These are phyloP conservation scores for Chloroclystis v-ata DNA, from an alignment of 2,888 invertebrate genomes.

Conservation along the genomic window DNA sequence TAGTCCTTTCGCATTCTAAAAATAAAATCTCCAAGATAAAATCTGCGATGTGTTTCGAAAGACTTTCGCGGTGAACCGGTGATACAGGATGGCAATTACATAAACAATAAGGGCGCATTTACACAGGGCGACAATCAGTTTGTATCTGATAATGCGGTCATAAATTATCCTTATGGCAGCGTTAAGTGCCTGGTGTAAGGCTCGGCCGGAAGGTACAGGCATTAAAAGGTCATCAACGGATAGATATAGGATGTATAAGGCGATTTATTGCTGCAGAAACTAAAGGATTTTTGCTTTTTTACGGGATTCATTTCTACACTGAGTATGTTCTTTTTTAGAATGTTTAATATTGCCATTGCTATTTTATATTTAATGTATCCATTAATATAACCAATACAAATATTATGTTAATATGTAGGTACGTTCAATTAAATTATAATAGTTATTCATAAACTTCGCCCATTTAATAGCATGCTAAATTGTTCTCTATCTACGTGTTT, in stretches of 20 bases:
- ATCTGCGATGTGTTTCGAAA: slow-evolving; percentile 5
- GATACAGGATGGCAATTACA: slow-evolving; percentile 22
- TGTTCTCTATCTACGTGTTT: too few species aligned
- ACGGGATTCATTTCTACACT: not conserved
- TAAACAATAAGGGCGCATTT: slow-evolving; percentile 22
- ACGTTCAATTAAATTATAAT: too few species aligned
- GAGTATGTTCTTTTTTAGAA: not conserved
- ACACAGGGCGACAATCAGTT: slow-evolving; percentile 20
- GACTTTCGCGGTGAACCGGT: slow-evolving; percentile 15
- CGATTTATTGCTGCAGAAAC: slow-evolving; percentile 8
- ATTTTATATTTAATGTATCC: too few species aligned
- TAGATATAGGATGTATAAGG: slow-evolving; percentile 12
- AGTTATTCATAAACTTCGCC: too few species aligned
- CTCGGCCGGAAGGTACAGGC: slow-evolving; percentile 31
- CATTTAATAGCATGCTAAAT: too few species aligned
- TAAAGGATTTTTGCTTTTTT: not conserved
- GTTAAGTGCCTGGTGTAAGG: slow-evolving; percentile 24
- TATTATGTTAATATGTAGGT: too few species aligned
- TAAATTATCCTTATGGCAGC: slow-evolving; percentile 42
- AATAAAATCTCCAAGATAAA: slow-evolving; percentile 1
- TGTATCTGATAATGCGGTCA: slow-evolving; percentile 31
- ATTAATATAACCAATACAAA: too few species aligned
- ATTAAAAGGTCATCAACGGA: slow-evolving; percentile 36
- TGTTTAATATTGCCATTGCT: too few species aligned
- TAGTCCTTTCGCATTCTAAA: not conserved